phyloP scores from a whole-genome alignment of 2,888 invertebrate genomes.

The Cheilosia impressa region DNA sequence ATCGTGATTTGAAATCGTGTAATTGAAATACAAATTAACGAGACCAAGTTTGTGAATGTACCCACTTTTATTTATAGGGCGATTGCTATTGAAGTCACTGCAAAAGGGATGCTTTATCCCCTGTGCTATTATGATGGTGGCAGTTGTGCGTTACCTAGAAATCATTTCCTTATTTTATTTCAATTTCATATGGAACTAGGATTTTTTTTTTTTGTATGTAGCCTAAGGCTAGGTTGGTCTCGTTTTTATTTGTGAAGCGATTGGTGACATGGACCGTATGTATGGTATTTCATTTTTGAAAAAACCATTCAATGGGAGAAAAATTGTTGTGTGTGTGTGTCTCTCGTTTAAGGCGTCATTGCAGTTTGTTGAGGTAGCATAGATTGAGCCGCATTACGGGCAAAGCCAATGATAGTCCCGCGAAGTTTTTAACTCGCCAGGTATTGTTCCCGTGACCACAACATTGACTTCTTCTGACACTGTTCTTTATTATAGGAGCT shows the following conservation, averaged over 20 bases:
- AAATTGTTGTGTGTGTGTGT: too few species aligned
- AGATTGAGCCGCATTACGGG: too few species aligned
- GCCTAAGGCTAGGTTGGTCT: slow-evolving; percentile 41
- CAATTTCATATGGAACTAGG: slow-evolving; percentile 56
- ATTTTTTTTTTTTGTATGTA: slow-evolving; percentile 1
- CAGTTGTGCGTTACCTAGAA: slow-evolving; percentile 52
- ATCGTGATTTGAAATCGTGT: slow-evolving; percentile 27
- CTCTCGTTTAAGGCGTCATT: too few species aligned
- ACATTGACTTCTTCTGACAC: too few species aligned
- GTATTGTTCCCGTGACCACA: too few species aligned
- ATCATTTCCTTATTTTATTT: slow-evolving; percentile 73
- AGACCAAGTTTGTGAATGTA: slow-evolving; percentile 17
- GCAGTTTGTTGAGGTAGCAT: too few species aligned
- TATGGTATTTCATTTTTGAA: background rate
- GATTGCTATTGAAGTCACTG: slow-evolving; percentile 23
- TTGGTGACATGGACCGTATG: slow-evolving; percentile 14
- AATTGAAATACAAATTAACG: slow-evolving; percentile 62
- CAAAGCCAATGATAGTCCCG: too few species aligned
- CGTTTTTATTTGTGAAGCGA: slow-evolving; percentile 5
- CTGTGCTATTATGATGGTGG: slow-evolving; percentile 27
- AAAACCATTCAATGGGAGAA: background rate
- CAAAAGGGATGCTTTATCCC: slow-evolving; percentile 37
- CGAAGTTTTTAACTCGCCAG: too few species aligned
- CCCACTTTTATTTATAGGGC: background rate
- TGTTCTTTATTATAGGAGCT: too few species aligned